These are phyloP conservation scores for Lasioglossum lativentre DNA, from an alignment of 2,888 invertebrate species.

Conservation along the genomic window DNA sequence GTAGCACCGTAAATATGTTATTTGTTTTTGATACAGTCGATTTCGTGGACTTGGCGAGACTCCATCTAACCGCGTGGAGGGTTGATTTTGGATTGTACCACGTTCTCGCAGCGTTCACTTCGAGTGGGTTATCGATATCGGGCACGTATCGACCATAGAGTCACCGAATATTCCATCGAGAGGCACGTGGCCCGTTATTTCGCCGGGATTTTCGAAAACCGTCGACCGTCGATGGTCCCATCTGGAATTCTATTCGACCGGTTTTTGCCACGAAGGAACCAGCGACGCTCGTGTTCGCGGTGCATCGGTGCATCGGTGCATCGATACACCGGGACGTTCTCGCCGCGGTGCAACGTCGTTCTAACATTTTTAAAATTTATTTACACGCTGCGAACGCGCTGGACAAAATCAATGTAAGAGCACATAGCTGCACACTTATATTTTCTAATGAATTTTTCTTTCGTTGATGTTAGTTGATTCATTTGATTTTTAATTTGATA, in stretches of 20 bases:
- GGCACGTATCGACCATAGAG: conserved; percentile 3
- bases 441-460: too few species aligned
- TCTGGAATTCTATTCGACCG: background rate
- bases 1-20: background rate
- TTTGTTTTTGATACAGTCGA: background rate
- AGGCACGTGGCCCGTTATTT: conserved; percentile 18
- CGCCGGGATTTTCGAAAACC: conserved; percentile 4
- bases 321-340: background rate
- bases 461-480: too few species aligned
- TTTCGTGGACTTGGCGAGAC: background rate
- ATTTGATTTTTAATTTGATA: too few species aligned
- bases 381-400: background rate
- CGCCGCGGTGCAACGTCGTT: too few species aligned
- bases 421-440: too few species aligned
- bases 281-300: background rate
- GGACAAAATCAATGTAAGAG: too few species aligned
- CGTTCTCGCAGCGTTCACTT: background rate
- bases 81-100: background rate
- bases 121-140: conserved; percentile 11
- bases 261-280: background rate
- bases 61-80: background rate
- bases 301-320: background rate
- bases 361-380: background rate
- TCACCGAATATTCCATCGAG: conserved; percentile 12
- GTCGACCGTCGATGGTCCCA: background rate